Evolutionary conservation across 1,140 invertebrate species (phyloP).

Genomic region (Brachionus angularis): DNA sequence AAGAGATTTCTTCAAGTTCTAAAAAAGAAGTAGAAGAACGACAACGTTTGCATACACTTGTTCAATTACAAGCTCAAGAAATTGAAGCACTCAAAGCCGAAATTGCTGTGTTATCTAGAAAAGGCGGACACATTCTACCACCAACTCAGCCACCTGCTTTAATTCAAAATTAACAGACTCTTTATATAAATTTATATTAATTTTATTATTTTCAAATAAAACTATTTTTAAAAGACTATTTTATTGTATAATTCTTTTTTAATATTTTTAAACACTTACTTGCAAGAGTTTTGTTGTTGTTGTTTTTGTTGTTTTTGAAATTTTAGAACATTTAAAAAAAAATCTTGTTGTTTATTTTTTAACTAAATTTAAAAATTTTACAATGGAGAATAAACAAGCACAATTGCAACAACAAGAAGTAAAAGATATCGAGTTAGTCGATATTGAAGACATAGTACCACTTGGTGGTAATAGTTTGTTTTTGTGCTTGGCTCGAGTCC

Average conservation of each 20-base stretch:
- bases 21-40: conserved; percentile 53
- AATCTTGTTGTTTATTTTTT: too few species aligned
- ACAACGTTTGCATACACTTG: conserved; percentile 55
- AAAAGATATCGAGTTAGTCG: conserved; percentile 36
- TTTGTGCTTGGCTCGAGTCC: conserved; percentile 6
- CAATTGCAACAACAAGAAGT: conserved; percentile 11
- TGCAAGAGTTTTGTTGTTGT: too few species aligned
- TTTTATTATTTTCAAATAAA: too few species aligned
- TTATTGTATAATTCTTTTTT: too few species aligned
- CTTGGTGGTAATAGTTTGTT: conserved; percentile 27
- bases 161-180: conserved; percentile 12
- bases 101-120: conserved; percentile 55
- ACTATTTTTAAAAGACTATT: too few species aligned
- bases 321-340: too few species aligned
- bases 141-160: conserved; percentile 18
- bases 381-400: too few species aligned
- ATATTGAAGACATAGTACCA: conserved; percentile 40
- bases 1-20: conserved; percentile 52
- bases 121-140: conserved; percentile 50
- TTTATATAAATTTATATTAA: too few species aligned
- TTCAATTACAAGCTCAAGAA: conserved; percentile 58
- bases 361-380: too few species aligned
- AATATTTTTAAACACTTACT: too few species aligned
- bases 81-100: conserved; percentile 57
- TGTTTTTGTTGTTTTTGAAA: too few species aligned